These are phyloP conservation scores for Epistrophe eligans DNA, from an alignment of 2,888 invertebrate species.

Conservation along the genomic window DNA sequence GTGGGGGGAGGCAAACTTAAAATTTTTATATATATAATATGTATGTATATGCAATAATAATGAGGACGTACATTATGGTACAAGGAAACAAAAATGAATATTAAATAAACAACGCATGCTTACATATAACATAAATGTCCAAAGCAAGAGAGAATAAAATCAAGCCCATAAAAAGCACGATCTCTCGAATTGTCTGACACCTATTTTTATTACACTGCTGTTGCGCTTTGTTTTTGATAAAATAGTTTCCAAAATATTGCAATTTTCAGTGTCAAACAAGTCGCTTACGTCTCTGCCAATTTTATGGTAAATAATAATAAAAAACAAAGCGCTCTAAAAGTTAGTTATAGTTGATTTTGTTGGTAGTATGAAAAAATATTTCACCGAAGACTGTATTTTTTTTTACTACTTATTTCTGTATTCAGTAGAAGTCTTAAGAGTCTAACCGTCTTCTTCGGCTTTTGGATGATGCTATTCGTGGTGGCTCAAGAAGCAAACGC, in stretches of 20 bases:
- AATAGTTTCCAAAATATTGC: conserved; percentile 60
- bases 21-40: not conserved
- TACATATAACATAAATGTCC: conserved; percentile 78
- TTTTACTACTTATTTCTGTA: conserved; percentile 65
- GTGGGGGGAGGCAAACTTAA: conserved; percentile 2
- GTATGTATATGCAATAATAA: not conserved
- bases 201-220: conserved; percentile 41
- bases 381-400: conserved; percentile 41
- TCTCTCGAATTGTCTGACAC: conserved; percentile 72
- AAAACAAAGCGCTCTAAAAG: conserved; percentile 67
- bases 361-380: conserved; percentile 62
- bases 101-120: conserved; percentile 81
- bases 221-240: conserved; percentile 56
- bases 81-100: conserved; percentile 69
- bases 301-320: conserved; percentile 66
- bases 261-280: conserved; percentile 73
- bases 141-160: conserved; percentile 75
- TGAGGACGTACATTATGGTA: conserved; percentile 27
- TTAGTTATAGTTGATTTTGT: conserved; percentile 67
- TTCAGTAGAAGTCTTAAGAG: conserved; percentile 73
- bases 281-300: conserved; percentile 57
- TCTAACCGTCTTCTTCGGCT: conserved; percentile 85
- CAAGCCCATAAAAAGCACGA: conserved; percentile 70
- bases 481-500: conserved; percentile 79
- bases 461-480: conserved; percentile 79